Base-by-base conservation (phyloP, 1,140 invertebrate genomes). In the Zeugodacus cucurbitae region DNA sequence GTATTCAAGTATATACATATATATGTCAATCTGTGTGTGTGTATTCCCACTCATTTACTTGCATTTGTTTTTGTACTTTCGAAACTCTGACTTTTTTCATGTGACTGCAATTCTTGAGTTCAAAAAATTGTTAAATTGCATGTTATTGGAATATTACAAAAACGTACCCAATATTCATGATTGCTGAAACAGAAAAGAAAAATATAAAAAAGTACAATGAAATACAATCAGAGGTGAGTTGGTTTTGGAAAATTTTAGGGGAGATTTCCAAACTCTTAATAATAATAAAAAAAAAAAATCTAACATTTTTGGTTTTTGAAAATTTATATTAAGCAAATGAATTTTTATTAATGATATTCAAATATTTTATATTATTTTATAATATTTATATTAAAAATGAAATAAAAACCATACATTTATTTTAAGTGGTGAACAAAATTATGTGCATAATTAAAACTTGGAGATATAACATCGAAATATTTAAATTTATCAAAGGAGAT, bases 121-220 rank as follows among this genome's bases (percentile, higher is more conserved):
- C 37, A 29, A 82, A 48, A 82, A 48, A 48, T 82, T 74, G 34
- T 22, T 74, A 74, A 74, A 74, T 74, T 74, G 67, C 74, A 82
- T 44, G 41, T 82, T 54, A 82, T 82, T 82, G n/a, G 41, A 48
- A 26, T 82, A 82, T 82, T 82, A 82, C 41, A 82, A 82, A 44
- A 82, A 82, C 41, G 74, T 82, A 82, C 48, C 74, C 74, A 82
- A 82, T 82, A 82, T 54, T 82, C 41, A 82, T 82, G 74, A 82
- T 82, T 82, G 74, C n/a, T 48, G 29, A 82, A 54, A 34, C 44
- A 3, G 41, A 14, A 48, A 82, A 54, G 37, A 26, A 48, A 41
- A 82, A 20, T 5, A 82, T 8, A 82, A n/a, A n/a, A n/a, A n/a
- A n/a, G n/a, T n/a, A n/a, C n/a, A n/a, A 34, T 1, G 29, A 82